Conservation (phyloP, 2,113 vertebrate genomes). For the Equus quagga region DNA sequence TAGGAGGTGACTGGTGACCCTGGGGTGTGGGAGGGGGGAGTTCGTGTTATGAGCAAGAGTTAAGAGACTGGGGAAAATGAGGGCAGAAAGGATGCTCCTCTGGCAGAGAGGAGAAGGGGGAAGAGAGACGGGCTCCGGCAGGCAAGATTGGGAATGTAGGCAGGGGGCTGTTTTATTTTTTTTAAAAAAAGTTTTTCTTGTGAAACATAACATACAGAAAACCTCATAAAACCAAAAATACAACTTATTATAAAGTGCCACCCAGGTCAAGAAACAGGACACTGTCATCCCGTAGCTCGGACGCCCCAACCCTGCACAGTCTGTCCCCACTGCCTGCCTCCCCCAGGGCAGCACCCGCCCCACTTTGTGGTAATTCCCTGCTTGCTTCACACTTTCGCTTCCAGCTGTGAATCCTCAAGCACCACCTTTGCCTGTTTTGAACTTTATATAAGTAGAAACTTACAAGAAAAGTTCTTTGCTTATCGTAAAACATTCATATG, state of each 20-base stretch:
- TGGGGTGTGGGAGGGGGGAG: too few species aligned
- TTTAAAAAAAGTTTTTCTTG: not conserved
- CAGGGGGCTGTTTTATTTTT: not conserved
- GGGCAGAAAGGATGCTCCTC: not conserved
- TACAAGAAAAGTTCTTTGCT: not conserved
- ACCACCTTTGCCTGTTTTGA: not conserved
- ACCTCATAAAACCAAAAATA: not conserved
- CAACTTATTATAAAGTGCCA: not conserved
- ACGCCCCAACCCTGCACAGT: not conserved
- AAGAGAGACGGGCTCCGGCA: not conserved
- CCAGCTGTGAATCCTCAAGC: not conserved
- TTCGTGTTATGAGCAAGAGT: too few species aligned
- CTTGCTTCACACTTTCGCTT: not conserved
- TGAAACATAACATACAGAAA: not conserved
- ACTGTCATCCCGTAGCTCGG: rapidly evolving
- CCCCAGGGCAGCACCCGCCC: not conserved
- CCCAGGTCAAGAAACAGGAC: not conserved
- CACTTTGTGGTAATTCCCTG: not conserved
- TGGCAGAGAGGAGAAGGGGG: not conserved
- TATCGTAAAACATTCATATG: not conserved
- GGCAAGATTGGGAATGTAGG: not conserved
- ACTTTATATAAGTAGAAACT: slow-evolving; percentile 1
- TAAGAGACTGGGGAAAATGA: not conserved
- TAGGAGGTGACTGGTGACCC: too few species aligned
- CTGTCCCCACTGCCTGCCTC: not conserved